phyloP scores from a whole-genome alignment of 2,797 vertebrate genomes.

The Parotocinclus haroldoi region DNA sequence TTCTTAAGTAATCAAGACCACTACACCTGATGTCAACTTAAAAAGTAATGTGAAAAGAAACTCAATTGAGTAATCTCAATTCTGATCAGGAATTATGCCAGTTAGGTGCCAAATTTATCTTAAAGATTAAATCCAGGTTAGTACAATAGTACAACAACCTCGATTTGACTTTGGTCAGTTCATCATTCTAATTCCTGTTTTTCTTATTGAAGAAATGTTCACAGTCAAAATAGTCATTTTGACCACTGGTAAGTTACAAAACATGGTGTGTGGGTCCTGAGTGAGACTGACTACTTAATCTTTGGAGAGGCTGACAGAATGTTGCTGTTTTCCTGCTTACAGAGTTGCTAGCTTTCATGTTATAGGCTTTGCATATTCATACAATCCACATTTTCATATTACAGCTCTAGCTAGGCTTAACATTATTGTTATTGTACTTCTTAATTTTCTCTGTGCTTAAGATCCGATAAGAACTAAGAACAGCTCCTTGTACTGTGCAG shows the following conservation, averaged over 20 bases:
- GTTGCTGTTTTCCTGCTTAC: constrained; percentile 21
- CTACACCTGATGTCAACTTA: too few relatives aligned
- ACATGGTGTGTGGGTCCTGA: constrained; percentile 27
- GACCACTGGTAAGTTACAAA: not conserved
- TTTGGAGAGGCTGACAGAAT: constrained; percentile 26
- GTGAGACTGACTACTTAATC: constrained; percentile 17
- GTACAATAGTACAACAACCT: too few relatives aligned
- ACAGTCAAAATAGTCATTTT: too few relatives aligned
- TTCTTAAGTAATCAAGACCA: too few relatives aligned
- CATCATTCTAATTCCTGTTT: too few relatives aligned
- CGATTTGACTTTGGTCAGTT: too few relatives aligned
- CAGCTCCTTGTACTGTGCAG: constrained; percentile 33
- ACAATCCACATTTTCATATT: constrained; percentile 26
- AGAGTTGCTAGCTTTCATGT: constrained; percentile 3
- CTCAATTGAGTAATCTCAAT: too few relatives aligned
- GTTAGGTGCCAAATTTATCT: too few relatives aligned
- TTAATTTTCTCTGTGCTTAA: constrained; percentile 34
- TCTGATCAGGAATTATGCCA: too few relatives aligned
- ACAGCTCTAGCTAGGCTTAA: constrained; percentile 4
- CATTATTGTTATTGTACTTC: constrained; percentile 37
- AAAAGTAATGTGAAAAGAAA: too few relatives aligned
- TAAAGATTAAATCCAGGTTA: too few relatives aligned
- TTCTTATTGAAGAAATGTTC: too few relatives aligned
- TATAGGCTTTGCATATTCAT: constrained; percentile 17
- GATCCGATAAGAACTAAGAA: constrained; percentile 38